Evolutionary conservation across 1,140 invertebrate species (phyloP).

Genomic region (Drosophila ambigua): DNA sequence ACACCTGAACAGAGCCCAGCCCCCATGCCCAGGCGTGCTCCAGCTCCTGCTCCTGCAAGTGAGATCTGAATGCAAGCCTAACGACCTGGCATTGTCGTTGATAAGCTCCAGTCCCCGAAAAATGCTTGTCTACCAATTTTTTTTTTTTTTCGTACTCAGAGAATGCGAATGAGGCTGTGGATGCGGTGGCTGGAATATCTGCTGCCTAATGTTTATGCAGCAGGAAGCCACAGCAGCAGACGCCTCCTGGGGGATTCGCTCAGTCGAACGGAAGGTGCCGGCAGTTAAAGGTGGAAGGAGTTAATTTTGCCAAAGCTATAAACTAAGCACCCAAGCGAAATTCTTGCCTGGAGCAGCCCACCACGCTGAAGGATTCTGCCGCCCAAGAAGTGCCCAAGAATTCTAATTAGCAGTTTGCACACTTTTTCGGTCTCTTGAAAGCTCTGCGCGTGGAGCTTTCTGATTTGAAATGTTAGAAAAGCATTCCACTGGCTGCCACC

Average conservation of each 20-base stretch:
- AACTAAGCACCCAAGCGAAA: neutral
- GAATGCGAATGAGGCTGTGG: conserved; percentile 15
- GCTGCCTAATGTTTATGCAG: conserved; percentile 64
- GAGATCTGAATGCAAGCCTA: conserved; percentile 78
- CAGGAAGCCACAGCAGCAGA: conserved; percentile 14
- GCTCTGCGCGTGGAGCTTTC: conserved; percentile 55
- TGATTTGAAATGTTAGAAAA: conserved; percentile 78
- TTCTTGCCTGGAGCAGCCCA: conserved; percentile 12
- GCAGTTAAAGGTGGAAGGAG: neutral
- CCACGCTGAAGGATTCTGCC: neutral
- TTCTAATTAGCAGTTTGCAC: conserved; percentile 40
- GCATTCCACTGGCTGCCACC: conserved; percentile 34
- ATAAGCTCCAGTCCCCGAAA: conserved; percentile 61
- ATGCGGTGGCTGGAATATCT: conserved; percentile 39
- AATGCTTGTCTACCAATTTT: conserved; percentile 51
- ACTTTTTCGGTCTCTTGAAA: conserved; percentile 26
- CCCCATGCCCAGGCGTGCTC: neutral
- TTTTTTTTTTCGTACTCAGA: conserved; percentile 23
- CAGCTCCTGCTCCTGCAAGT: conserved; percentile 39
- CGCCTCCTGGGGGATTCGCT: conserved; percentile 9
- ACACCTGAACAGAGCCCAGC: conserved; percentile 30
- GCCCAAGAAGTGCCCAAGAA: conserved; percentile 13
- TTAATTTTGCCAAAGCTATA: neutral
- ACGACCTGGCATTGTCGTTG: conserved; percentile 79
- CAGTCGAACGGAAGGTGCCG: conserved; percentile 10